These are phyloP conservation scores for Mastigias papua DNA, from an alignment of 30 jellyfish, hydroid and myxozoan species.

Conservation along the genomic window DNA sequence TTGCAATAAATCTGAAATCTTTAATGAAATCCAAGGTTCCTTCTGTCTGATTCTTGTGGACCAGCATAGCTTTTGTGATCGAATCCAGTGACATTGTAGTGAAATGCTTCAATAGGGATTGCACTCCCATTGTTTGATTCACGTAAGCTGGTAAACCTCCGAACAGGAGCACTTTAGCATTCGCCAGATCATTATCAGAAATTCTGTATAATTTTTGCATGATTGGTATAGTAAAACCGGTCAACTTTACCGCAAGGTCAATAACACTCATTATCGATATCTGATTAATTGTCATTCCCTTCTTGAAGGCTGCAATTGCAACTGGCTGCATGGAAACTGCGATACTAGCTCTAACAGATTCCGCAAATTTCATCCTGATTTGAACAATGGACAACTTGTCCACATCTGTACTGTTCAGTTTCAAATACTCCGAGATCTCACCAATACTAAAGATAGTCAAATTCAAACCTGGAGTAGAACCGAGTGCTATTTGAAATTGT, in stretches of 20 bases:
- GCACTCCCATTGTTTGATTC: background rate
- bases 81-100: conserved; percentile 43
- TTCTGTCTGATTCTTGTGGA: conserved; percentile 29
- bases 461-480: background rate
- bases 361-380: background rate
- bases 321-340: background rate
- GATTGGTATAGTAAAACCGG: conserved; percentile 10
- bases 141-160: conserved; percentile 10
- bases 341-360: background rate
- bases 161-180: background rate
- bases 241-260: background rate
- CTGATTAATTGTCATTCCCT: background rate
- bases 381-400: background rate
- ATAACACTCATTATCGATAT: background rate
- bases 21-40: conserved; percentile 11
- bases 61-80: conserved; percentile 17
- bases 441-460: background rate
- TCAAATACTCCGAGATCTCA: background rate
- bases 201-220: conserved; percentile 7
- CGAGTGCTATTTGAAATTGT: conserved; percentile 6
- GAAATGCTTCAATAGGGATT: conserved; percentile 6
- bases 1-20: conserved; percentile 31
- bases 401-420: background rate
- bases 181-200: conserved; percentile 2
- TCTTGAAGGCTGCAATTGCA: background rate